A percentile compares a stretch with the other conserved stretches of the same genome.
These are phyloP conservation scores for Clytia hemisphaerica DNA, from an alignment of 30 jellyfish, hydroid and myxozoan genomes.

Conservation along the genomic window DNA sequence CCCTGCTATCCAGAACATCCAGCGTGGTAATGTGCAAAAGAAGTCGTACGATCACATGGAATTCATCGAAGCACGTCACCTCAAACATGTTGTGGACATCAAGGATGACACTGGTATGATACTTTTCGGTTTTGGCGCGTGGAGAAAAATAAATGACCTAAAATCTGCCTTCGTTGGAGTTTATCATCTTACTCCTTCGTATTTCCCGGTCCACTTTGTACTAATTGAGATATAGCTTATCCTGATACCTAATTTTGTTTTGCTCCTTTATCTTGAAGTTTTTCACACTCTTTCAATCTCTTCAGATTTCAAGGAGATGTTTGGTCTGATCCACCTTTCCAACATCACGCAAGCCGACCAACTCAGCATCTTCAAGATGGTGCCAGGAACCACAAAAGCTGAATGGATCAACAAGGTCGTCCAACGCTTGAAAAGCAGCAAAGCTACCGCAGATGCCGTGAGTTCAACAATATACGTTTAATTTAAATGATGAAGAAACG, in stretches of 20 bases:
- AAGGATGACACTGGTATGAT: conserved; percentile 53
- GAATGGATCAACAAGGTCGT: conserved; percentile 57
- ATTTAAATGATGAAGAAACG: not conserved
- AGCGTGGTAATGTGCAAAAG: conserved; percentile 74
- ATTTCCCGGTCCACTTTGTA: not conserved
- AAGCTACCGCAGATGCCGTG: conserved; percentile 67
- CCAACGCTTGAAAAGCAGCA: conserved; percentile 40
- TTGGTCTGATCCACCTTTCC: conserved; percentile 68
- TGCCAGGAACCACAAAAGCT: conserved; percentile 42
- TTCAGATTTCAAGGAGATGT: conserved; percentile 57
- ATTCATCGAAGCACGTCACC: conserved; percentile 63
- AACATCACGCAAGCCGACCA: conserved; percentile 51
- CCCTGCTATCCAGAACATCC: conserved; percentile 74
- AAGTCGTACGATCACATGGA: conserved; percentile 78
- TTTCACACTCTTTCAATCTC: not conserved
- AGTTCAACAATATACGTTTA: not conserved
- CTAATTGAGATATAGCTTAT: not conserved
- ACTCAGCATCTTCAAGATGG: conserved; percentile 46
- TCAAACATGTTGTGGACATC: conserved; percentile 80
- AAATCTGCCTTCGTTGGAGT: too few relatives aligned
- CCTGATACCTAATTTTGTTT: too few relatives aligned
- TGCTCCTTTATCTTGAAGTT: not conserved
- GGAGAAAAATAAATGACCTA: not conserved
- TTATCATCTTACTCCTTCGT: not conserved
- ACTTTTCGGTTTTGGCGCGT: not conserved